phyloP scores from a whole-genome alignment of 2,888 invertebrate genomes.

The Tetheella fluctuosa region DNA sequence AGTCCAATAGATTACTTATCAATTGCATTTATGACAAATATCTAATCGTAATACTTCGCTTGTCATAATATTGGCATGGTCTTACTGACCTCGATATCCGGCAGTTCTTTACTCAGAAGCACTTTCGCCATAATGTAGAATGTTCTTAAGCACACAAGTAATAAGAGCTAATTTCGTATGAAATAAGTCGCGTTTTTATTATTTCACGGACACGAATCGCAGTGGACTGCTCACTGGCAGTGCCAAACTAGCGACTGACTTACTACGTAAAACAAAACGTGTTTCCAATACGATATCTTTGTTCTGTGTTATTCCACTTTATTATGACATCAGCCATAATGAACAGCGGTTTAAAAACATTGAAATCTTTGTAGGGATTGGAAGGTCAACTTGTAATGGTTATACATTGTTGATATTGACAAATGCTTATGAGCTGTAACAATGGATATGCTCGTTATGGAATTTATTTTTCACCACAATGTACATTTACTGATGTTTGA shows the following conservation, averaged over 20 bases:
- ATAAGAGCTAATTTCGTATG: slow-evolving; percentile 20
- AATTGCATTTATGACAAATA: not conserved
- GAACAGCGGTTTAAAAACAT: not conserved
- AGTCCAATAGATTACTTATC: not conserved
- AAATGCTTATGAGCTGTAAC: not conserved
- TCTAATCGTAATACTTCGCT: slow-evolving; percentile 8
- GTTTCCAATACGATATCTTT: slow-evolving; percentile 10
- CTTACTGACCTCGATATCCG: slow-evolving; percentile 91
- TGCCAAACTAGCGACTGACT: slow-evolving; percentile 70
- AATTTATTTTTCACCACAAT: not conserved
- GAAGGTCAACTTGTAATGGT: not conserved
- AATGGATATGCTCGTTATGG: not conserved
- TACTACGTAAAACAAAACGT: not conserved
- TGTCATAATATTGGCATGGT: slow-evolving; percentile 7
- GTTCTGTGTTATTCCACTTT: not conserved
- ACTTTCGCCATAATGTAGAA: slow-evolving; percentile 73
- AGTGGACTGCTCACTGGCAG: slow-evolving; percentile 82
- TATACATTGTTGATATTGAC: not conserved
- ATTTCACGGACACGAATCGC: slow-evolving; percentile 36
- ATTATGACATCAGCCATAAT: not conserved
- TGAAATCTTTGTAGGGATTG: not conserved
- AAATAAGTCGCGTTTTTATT: slow-evolving; percentile 11
- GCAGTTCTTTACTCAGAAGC: slow-evolving; percentile 88
- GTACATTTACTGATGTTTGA: not conserved
- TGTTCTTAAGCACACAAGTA: slow-evolving; percentile 21